Evolutionary conservation across 2,888 invertebrate genomes (phyloP).

Genomic region (Sthenelais limicola): DNA sequence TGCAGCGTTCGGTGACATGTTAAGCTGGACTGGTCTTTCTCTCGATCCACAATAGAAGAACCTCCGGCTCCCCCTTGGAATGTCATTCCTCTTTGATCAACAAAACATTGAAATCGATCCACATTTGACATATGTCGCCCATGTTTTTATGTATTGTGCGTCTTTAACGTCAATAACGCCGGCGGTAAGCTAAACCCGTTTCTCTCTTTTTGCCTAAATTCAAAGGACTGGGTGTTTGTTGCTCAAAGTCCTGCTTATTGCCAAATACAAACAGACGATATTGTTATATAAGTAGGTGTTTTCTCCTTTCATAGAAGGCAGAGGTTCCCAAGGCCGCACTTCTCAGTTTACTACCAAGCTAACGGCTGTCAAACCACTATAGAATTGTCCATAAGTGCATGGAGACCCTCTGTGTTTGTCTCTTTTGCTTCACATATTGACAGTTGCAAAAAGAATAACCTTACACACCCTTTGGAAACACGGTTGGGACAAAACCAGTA

Average conservation of each 20-base stretch:
- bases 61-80: conserved; percentile 1
- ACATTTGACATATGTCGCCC: conserved; percentile 11
- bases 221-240: conserved; percentile 23
- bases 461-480: conserved; percentile 6
- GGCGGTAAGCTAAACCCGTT: conserved; percentile 23
- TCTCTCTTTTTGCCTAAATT: conserved; percentile 23
- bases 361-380: neutral
- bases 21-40: conserved; percentile 4
- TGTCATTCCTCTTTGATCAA: conserved; percentile 5
- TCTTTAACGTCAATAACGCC: conserved; percentile 21
- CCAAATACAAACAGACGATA: conserved; percentile 17
- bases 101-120: conserved; percentile 28
- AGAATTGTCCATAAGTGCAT: conserved; percentile 9
- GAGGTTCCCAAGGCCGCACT: conserved; percentile 20
- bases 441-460: conserved; percentile 15
- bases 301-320: neutral
- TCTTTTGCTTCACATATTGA: neutral
- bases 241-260: conserved; percentile 16
- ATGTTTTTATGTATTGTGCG: conserved; percentile 3
- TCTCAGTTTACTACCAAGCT: neutral
- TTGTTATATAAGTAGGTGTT: conserved; percentile 16
- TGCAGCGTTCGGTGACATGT: neutral
- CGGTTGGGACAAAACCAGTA: too few species aligned
- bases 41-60: neutral
- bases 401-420: conserved; percentile 11